A percentile compares a stretch with the other conserved stretches of the same genome.
Evolutionary conservation across 2,888 invertebrate species (phyloP).

Genomic region (Synanthedon formicaeformis): DNA sequence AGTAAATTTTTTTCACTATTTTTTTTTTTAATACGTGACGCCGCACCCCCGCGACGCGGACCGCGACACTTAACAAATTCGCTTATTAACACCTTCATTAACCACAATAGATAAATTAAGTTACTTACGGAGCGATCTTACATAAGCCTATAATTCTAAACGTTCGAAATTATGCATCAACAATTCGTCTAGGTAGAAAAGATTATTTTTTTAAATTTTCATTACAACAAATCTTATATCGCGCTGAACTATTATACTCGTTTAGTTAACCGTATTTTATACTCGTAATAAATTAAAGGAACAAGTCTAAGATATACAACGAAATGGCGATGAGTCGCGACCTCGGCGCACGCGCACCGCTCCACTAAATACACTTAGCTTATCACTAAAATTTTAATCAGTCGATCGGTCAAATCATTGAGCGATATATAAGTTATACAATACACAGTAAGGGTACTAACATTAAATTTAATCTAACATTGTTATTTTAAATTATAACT

Average conservation of each 20-base stretch:
- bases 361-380: constrained; percentile 59
- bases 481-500: constrained; percentile 70
- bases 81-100: constrained; percentile 48
- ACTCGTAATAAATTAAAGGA: constrained; percentile 37
- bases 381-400: constrained; percentile 71
- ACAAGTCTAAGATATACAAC: constrained; percentile 51
- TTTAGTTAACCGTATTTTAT: neutral
- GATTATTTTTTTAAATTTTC: constrained; percentile 38
- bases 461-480: constrained; percentile 71
- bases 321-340: constrained; percentile 13
- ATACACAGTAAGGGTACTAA: constrained; percentile 67
- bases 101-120: constrained; percentile 65
- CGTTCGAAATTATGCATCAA: constrained; percentile 65
- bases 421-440: constrained; percentile 56
- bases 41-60: constrained; percentile 55
- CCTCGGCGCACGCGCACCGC: constrained; percentile 13
- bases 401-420: constrained; percentile 71
- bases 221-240: constrained; percentile 50
- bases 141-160: constrained; percentile 67
- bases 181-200: constrained; percentile 43
- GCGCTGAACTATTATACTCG: too few relatives aligned
- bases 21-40: constrained; percentile 52
- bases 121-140: constrained; percentile 70
- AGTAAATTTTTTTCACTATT: constrained; percentile 35
- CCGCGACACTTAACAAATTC: constrained; percentile 54